Evolutionary conservation across 2,113 vertebrate species (phyloP).

Genomic region (Myrmecobius fasciatus): DNA sequence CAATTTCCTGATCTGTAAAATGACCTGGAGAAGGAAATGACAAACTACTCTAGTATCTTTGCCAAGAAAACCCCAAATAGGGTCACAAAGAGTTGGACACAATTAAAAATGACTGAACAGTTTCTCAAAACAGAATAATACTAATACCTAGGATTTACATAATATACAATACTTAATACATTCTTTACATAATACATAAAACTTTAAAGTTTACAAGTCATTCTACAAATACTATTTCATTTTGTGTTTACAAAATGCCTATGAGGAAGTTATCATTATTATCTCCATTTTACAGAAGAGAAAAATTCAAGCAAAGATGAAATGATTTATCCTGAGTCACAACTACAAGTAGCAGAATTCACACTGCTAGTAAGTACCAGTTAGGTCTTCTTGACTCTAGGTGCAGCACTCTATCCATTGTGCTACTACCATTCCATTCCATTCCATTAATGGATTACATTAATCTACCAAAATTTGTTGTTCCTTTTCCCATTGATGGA

Average conservation of each 20-base stretch:
- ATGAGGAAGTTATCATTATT: neutral
- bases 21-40: neutral
- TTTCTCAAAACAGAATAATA: neutral
- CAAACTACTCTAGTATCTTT: neutral
- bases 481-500: neutral
- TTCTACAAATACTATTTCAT: neutral
- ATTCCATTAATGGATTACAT: neutral
- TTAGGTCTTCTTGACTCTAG: neutral
- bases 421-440: neutral
- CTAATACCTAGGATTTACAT: neutral
- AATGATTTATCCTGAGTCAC: neutral
- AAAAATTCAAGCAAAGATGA: too few relatives aligned
- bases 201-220: neutral
- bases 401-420: too few relatives aligned
- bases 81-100: neutral
- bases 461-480: neutral
- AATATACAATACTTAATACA: neutral
- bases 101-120: neutral
- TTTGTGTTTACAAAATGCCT: neutral
- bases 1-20: neutral
- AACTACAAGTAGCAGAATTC: too few relatives aligned
- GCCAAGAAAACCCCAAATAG: neutral
- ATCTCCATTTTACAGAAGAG: neutral
- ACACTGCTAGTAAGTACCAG: neutral
- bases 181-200: neutral